Conservation (phyloP, 2,888 invertebrate genomes). For the Dusona sp. region DNA sequence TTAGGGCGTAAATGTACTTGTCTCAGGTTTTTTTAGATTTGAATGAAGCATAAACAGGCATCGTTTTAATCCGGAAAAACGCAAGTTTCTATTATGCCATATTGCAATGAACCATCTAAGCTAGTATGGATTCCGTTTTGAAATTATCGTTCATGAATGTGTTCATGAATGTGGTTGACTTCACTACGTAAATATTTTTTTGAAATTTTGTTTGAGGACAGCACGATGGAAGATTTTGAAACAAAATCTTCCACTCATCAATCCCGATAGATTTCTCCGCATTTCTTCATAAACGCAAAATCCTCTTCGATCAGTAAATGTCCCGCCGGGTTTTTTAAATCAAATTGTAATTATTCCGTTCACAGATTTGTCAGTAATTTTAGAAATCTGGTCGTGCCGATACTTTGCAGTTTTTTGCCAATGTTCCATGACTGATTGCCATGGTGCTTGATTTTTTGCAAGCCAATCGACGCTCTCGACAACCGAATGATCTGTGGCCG, state of each 20-base stretch:
- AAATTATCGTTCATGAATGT: no score
- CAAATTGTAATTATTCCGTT: conserved; percentile 33
- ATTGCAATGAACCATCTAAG: no score
- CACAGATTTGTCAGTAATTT: conserved; percentile 21
- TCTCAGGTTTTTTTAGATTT: no score
- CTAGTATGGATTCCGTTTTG: no score
- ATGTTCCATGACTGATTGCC: conserved; percentile 35
- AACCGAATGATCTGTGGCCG: neutral
- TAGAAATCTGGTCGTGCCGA: conserved; percentile 32
- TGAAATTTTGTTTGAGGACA: no score
- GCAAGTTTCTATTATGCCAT: no score
- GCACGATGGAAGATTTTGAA: conserved; percentile 16
- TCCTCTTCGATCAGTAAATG: conserved; percentile 39
- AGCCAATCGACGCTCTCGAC: conserved; percentile 24
- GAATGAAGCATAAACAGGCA: no score
- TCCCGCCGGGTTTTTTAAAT: conserved; percentile 30
- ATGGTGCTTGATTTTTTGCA: conserved; percentile 42
- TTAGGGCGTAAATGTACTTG: no score
- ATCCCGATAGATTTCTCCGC: conserved; percentile 21
- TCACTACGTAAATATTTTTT: no score
- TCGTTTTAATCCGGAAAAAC: no score
- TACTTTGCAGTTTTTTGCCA: conserved; percentile 32
- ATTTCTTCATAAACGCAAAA: conserved; percentile 20
- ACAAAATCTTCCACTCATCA: conserved; percentile 23
- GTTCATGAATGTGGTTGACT: no score